phyloP scores from a whole-genome alignment of 2,797 vertebrate genomes.

The Momotus momota region DNA sequence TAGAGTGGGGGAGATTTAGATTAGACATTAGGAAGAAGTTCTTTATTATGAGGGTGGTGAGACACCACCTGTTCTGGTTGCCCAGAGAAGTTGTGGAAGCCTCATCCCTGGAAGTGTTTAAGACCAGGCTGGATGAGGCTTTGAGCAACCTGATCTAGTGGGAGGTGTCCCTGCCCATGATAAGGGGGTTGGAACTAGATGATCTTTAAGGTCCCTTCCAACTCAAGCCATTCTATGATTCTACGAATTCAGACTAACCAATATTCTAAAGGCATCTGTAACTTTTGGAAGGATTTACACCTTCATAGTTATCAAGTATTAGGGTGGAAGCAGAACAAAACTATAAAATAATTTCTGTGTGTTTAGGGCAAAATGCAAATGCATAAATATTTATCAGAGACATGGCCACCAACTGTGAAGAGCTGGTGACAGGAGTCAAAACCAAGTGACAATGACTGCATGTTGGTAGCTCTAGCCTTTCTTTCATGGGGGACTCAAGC shows the following conservation, averaged over 20 bases:
- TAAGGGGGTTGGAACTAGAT: no score
- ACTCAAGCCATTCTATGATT: no score
- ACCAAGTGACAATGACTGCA: neutral
- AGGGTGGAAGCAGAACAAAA: neutral
- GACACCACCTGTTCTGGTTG: no score
- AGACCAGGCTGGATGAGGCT: no score
- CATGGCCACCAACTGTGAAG: neutral
- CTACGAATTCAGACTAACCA: neutral
- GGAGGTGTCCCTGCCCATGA: no score
- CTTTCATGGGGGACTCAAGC: neutral
- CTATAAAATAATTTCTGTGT: neutral
- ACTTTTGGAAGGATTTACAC: neutral
- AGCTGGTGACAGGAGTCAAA: neutral
- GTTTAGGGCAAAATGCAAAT: neutral
- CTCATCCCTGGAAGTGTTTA: no score
- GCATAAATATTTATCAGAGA: neutral
- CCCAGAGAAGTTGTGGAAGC: no score
- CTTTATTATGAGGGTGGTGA: no score
- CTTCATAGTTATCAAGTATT: neutral
- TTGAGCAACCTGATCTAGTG: no score
- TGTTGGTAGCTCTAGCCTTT: neutral
- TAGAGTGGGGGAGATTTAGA: no score
- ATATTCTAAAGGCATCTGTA: neutral
- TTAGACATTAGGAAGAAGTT: no score
- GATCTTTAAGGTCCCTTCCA: no score